phyloP scores from a whole-genome alignment of 1,140 invertebrate genomes.

The Zaprionus taronus region DNA sequence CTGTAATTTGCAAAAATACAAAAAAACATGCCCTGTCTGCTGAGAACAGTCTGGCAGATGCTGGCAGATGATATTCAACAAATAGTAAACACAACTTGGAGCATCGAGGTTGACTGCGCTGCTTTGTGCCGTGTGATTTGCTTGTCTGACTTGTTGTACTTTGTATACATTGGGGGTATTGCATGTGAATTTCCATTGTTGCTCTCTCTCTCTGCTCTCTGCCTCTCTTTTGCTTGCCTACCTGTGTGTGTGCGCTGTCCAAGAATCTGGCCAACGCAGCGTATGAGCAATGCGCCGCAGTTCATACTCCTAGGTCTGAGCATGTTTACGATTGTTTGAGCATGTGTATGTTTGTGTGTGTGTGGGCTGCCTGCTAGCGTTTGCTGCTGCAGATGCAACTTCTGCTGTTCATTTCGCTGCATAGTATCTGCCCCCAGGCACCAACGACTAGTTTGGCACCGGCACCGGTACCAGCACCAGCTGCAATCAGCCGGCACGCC shows the following conservation, averaged over 20 bases:
- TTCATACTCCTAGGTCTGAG: conserved; percentile 49
- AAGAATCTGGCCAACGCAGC: conserved; percentile 68
- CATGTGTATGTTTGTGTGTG: conserved; percentile 7
- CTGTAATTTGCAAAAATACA: conserved; percentile 52
- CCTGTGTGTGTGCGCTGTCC: conserved; percentile 50
- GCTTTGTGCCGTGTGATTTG: conserved; percentile 70
- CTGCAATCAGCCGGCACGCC: conserved; percentile 55
- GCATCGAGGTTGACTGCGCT: conserved; percentile 42
- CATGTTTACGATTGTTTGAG: background rate
- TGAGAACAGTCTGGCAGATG: conserved; percentile 8
- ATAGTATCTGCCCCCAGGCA: conserved; percentile 50
- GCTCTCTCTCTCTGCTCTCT: conserved; percentile 10
- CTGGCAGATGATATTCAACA: conserved; percentile 66
- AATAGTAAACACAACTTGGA: conserved; percentile 57
- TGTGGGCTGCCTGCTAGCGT: conserved; percentile 35
- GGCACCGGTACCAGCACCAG: conserved; percentile 51
- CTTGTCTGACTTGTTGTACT: conserved; percentile 63
- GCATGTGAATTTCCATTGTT: conserved; percentile 29
- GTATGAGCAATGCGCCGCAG: conserved; percentile 73
- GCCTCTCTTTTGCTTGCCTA: conserved; percentile 19
- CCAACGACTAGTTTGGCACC: conserved; percentile 64
- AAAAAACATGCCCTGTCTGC: background rate
- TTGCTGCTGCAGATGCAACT: conserved; percentile 33
- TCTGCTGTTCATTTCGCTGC: conserved; percentile 65
- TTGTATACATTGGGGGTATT: conserved; percentile 40